A percentile compares a stretch with the other conserved stretches of the same genome.
Evolutionary conservation across 2,888 invertebrate species (phyloP).

Genomic region (Masnerella sp.): DNA sequence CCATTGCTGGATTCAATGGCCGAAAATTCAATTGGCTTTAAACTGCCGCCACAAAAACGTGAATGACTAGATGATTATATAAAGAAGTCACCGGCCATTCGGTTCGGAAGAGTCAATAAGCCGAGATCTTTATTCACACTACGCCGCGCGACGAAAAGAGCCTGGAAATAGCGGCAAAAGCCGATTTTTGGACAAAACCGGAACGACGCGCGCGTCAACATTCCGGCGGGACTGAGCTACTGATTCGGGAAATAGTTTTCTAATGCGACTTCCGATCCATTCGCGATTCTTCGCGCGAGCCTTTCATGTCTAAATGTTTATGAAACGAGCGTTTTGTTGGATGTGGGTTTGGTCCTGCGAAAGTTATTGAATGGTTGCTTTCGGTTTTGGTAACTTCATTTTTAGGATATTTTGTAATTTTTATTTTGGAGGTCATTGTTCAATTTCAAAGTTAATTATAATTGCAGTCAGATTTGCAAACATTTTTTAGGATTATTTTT

Average conservation of each 20-base stretch:
- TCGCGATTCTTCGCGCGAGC: no score
- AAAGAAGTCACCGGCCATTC: constrained; percentile 68
- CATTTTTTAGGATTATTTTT: no score
- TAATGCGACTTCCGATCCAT: no score
- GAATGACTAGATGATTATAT: constrained; percentile 75
- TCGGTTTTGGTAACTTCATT: no score
- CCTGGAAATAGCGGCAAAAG: constrained; percentile 31
- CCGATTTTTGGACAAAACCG: constrained; percentile 39
- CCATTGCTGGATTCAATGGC: constrained; percentile 59
- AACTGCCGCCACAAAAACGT: constrained; percentile 66
- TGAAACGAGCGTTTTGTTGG: no score
- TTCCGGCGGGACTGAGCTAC: constrained; percentile 65
- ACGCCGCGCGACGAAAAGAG: constrained; percentile 44
- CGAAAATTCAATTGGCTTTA: constrained; percentile 36
- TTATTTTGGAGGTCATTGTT: no score
- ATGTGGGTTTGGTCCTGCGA: no score
- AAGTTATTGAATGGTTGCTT: no score
- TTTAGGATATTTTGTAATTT: no score
- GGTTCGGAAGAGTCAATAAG: constrained; percentile 64
- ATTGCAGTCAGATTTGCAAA: no score
- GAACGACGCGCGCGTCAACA: constrained; percentile 65
- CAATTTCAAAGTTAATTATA: no score
- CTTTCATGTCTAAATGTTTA: no score
- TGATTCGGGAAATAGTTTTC: constrained; percentile 66
- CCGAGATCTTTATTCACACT: constrained; percentile 63